A percentile compares a stretch with the other conserved stretches of the same genome.
Evolutionary conservation across 2,113 vertebrate species (phyloP).

Genomic region (Albula glossodonta): DNA sequence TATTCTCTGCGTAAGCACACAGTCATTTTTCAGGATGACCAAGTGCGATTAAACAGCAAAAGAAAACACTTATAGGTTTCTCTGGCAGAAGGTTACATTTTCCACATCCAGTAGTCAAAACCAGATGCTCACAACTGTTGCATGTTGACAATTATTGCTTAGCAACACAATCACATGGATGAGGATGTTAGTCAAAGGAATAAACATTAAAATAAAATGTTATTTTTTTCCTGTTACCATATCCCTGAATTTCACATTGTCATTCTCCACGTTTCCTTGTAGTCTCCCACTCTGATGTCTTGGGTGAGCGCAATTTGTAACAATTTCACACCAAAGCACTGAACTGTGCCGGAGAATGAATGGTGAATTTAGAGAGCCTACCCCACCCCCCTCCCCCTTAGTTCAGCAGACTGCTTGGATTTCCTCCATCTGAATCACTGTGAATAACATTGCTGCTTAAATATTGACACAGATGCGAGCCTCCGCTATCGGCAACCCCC

Average conservation of each 20-base stretch:
- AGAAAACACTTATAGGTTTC: neutral
- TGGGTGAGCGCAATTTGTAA: neutral
- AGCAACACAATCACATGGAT: neutral
- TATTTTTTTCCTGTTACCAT: neutral
- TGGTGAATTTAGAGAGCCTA: neutral
- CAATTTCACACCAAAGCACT: neutral
- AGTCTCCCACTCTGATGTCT: neutral
- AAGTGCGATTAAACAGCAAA: neutral
- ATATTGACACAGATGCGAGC: neutral
- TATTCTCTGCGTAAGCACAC: neutral
- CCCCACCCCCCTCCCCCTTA: neutral
- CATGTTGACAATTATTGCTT: neutral
- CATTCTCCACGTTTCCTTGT: neutral
- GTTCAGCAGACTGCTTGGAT: neutral
- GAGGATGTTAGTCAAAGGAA: neutral
- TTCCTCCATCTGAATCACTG: neutral
- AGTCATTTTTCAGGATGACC: neutral
- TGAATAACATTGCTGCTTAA: constrained; percentile 1
- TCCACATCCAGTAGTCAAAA: neutral
- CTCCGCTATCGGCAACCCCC: neutral
- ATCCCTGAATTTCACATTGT: neutral
- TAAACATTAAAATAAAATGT: neutral
- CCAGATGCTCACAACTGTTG: neutral
- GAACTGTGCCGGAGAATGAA: neutral
- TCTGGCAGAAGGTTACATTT: neutral